These are phyloP conservation scores for Tetragnatha montana DNA, from an alignment of 2,888 invertebrate species.

Conservation along the genomic window DNA sequence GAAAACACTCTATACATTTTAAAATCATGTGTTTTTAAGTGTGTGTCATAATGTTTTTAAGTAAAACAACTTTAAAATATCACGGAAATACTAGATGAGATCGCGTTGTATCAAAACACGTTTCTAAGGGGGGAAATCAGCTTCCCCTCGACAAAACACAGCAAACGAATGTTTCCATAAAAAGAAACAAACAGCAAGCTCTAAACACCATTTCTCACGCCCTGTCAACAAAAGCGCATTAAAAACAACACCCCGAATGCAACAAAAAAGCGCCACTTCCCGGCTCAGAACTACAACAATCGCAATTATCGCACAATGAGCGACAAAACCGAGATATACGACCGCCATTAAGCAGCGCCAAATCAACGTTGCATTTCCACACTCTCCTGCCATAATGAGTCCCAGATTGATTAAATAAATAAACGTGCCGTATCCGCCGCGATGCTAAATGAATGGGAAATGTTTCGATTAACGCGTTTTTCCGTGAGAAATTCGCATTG, in stretches of 20 bases:
- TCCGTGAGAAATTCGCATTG: slow-evolving; percentile 59
- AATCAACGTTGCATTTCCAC: slow-evolving; percentile 53
- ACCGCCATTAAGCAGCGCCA: slow-evolving; percentile 43
- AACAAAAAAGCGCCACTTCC: slow-evolving; percentile 24
- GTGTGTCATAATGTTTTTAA: too few relatives aligned
- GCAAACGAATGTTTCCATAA: not conserved
- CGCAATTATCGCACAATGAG: slow-evolving; percentile 44
- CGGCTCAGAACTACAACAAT: not conserved
- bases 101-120: too few relatives aligned
- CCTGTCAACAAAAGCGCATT: slow-evolving; percentile 13
- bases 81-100: too few relatives aligned
- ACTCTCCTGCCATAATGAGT: slow-evolving; percentile 38
- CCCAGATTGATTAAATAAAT: slow-evolving; percentile 60
- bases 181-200: slow-evolving; percentile 5
- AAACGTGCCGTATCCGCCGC: slow-evolving; percentile 57
- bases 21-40: too few relatives aligned
- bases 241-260: not conserved
- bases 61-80: too few relatives aligned
- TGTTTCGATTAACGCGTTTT: slow-evolving; percentile 52
- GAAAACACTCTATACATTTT: too few relatives aligned
- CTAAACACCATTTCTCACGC: slow-evolving; percentile 55
- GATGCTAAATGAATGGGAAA: slow-evolving; percentile 59
- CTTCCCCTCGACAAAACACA: not conserved
- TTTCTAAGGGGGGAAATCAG: too few relatives aligned
- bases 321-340: slow-evolving; percentile 21